Evolutionary conservation across 2,113 vertebrate species (phyloP).

Genomic region (Xyrauchen texanus): DNA sequence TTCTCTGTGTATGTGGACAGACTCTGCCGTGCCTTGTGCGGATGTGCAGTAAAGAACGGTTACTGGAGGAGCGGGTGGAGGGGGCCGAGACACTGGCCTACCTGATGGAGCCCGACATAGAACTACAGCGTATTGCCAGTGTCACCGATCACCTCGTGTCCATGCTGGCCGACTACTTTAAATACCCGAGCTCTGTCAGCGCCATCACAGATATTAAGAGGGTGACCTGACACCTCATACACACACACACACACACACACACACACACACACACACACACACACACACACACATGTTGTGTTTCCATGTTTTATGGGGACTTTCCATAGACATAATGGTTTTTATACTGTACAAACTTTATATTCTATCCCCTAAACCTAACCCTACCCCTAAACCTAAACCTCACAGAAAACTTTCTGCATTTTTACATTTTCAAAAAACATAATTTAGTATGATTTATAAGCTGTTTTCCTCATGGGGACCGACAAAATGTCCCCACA

Average conservation of each 20-base stretch:
- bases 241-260: neutral
- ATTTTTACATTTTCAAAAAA: too few species aligned
- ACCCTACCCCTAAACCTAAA: too few species aligned
- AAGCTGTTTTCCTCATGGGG: too few species aligned
- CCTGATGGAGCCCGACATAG: conserved; percentile 94
- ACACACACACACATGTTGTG: too few species aligned
- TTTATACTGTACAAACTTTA: too few species aligned
- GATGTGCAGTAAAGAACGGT: conserved; percentile 96
- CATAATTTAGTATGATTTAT: too few species aligned
- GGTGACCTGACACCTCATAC: conserved; percentile 70
- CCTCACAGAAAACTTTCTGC: too few species aligned
- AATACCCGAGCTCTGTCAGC: conserved; percentile 97
- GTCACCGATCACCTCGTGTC: conserved; percentile 94
- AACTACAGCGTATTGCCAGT: conserved; percentile 95
- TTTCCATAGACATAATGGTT: too few species aligned
- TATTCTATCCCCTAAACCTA: too few species aligned
- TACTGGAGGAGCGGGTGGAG: conserved; percentile 94
- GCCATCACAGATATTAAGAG: conserved; percentile 98
- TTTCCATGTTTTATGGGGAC: too few species aligned
- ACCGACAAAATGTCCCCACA: too few species aligned
- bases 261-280: too few species aligned
- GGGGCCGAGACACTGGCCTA: conserved; percentile 96
- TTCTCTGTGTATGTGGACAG: conserved; percentile 61
- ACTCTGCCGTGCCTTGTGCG: conserved; percentile 95
- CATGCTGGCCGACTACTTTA: conserved; percentile 98